Evolutionary conservation across 2,888 invertebrate genomes (phyloP).

Genomic region (Syritta pipiens): DNA sequence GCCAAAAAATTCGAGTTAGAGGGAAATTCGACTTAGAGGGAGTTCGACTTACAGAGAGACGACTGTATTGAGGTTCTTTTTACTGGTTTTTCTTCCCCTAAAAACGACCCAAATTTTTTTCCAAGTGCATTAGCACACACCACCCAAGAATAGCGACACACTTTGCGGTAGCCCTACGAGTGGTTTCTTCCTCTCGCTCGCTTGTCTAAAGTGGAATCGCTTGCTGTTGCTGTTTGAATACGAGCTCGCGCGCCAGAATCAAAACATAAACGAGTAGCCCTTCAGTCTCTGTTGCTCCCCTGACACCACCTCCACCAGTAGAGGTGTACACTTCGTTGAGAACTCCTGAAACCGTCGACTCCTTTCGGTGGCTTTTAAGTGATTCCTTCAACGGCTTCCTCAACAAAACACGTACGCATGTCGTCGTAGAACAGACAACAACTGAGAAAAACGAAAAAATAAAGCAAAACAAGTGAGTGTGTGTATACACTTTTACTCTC

Average conservation of each 20-base stretch:
- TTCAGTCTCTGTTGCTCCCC: slow-evolving; percentile 2
- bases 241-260: slow-evolving; percentile 35
- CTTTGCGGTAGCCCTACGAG: slow-evolving; percentile 51
- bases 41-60: too few species aligned
- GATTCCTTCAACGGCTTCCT: slow-evolving; percentile 16
- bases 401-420: neutral
- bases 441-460: neutral
- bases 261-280: slow-evolving; percentile 20
- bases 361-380: slow-evolving; percentile 28
- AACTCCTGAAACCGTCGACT: slow-evolving; percentile 37
- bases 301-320: neutral
- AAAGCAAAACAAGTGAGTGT: neutral
- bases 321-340: neutral
- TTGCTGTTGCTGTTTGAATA: slow-evolving; percentile 18
- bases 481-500: slow-evolving; percentile 48
- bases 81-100: neutral
- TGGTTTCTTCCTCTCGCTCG: slow-evolving; percentile 25
- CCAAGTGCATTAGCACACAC: slow-evolving; percentile 39
- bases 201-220: slow-evolving; percentile 24
- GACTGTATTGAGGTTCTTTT: neutral
- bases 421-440: neutral
- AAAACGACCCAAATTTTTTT: neutral
- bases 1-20: too few species aligned
- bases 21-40: too few species aligned
- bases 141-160: slow-evolving; percentile 45